Evolutionary conservation across 2,888 invertebrate species (phyloP), one percentile per base, ranked within the genome.

Genomic region (Drosophila bunnanda): DNA sequence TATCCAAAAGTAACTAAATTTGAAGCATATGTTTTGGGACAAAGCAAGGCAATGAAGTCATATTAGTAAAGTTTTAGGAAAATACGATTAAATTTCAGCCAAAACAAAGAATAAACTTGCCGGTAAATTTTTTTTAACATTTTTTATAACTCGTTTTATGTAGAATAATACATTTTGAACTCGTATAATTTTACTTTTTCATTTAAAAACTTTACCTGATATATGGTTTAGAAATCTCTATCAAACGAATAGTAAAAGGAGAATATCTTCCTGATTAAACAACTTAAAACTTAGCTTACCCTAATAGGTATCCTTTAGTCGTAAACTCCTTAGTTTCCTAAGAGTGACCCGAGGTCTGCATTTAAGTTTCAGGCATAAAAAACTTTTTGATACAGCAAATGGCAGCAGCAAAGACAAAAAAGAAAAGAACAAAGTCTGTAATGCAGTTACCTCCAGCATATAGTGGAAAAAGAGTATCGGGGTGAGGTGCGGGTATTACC

Each of bases 361-460:
- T 55, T 55, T 39, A 22, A 38, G 20, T 61, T 44, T 20, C 61
- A 38, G 61, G 20, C 61, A 60, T 48, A 62, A 38, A 50, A 46
- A 64, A 32, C 38, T 62, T 64, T 48, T n/a, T 17, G 46, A 38
- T 41, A 25, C 28, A 22, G 43, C 25, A 43, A 57, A 25, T 54
- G 28, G 7, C 34, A 15, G 20, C 3, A 13, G 30, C 8, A 32
- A 25, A 41, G 20, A 7, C 13, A 48, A 9, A 28, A 20, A 38
- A 28, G 25, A 39, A 10, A 34, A 4, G 25, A 25, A 39, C 3
- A 34, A 9, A 28, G 41, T 65, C 20, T n/a, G 10, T 65, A 43
- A 50, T 65, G 66, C 66, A 65, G 34, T 65, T 65, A 50, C 34
- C 66, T 15, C 15, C 48, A 48, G 34, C 43, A 65, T 30, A n/a